Conservation (phyloP, 2,888 invertebrate species). For the Isoperla grammatica region DNA sequence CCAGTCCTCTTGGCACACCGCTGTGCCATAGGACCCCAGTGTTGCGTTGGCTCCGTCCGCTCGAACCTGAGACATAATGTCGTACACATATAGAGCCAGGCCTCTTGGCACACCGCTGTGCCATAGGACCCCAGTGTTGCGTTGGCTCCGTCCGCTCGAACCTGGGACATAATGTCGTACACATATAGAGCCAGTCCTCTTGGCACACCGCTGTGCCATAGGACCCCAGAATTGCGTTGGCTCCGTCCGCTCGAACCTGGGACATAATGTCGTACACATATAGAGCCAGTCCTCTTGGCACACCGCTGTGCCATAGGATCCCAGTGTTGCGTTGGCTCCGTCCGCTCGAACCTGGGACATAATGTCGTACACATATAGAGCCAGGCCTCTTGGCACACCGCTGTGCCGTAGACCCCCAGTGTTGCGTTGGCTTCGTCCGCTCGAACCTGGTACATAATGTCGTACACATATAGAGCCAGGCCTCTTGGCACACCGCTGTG, state of each 20-base stretch:
- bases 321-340: constrained; percentile 68
- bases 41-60: constrained; percentile 75
- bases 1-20: constrained; percentile 88
- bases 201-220: constrained; percentile 73
- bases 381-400: too few relatives aligned
- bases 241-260: constrained; percentile 64
- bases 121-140: constrained; percentile 70
- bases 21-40: constrained; percentile 65
- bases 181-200: constrained; percentile 92
- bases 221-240: constrained; percentile 68
- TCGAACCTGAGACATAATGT: constrained; percentile 45
- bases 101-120: constrained; percentile 75
- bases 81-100: constrained; percentile 85
- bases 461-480: constrained; percentile 93
- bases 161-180: not conserved
- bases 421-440: too few relatives aligned
- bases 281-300: constrained; percentile 94
- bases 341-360: constrained; percentile 57
- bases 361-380: too few relatives aligned
- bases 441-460: constrained; percentile 78
- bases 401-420: too few relatives aligned
- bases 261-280: constrained; percentile 50
- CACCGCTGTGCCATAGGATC: constrained; percentile 65
- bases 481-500: constrained; percentile 75
- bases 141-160: constrained; percentile 74